phyloP scores from a whole-genome alignment of 2,888 invertebrate genomes.

The Griposia aprilina region DNA sequence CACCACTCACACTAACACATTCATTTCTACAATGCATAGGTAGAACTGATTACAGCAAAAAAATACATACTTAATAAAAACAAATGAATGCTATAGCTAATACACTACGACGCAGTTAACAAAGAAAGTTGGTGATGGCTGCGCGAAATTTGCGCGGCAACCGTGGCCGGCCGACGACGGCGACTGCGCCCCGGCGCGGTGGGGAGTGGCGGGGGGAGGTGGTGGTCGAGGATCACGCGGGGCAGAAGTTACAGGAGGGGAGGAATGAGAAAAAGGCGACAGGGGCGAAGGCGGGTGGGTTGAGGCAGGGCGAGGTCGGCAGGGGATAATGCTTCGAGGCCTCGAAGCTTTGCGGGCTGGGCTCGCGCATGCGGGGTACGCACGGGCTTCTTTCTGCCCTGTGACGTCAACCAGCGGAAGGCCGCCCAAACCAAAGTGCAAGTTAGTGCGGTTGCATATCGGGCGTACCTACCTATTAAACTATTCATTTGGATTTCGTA shows the following conservation, averaged over 20 bases:
- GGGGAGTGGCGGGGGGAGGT: background rate
- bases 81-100: background rate
- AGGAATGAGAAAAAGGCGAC: background rate
- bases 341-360: background rate
- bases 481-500: background rate
- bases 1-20: background rate
- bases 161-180: background rate
- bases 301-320: background rate
- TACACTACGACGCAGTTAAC: background rate
- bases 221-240: background rate
- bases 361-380: background rate
- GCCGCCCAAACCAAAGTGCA: background rate
- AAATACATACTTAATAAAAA: background rate
- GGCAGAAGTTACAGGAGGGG: background rate
- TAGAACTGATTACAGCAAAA: background rate
- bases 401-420: background rate
- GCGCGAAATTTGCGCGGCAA: background rate
- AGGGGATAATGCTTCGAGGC: background rate
- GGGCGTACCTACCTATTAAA: background rate
- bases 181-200: background rate
- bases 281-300: background rate
- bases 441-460: background rate
- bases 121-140: background rate
- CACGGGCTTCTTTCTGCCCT: background rate
- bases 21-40: background rate